Base-by-base conservation (phyloP, 2,113 vertebrate species). In the Anolis sagrei region DNA sequence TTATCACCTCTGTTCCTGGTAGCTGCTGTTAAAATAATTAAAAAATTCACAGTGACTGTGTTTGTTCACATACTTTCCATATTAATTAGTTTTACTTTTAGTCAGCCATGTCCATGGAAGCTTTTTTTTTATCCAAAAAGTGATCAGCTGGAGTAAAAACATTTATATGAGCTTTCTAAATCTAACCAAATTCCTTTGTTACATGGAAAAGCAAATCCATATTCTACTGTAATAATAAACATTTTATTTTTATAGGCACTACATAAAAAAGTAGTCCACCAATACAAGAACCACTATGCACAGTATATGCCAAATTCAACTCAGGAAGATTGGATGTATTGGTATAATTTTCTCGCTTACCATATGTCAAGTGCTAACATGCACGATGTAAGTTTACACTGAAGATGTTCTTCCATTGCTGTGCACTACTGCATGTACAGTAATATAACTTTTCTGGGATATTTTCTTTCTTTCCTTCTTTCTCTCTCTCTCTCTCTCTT, bases 291-390 rank as follows among this genome's bases (percentile, higher is more conserved):
- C 77, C 85, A 95, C 66, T 97, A 97, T 93, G 95, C 91, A 81
- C 87, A 93, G 1, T 82, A 81, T 5, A 93, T 90, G 0, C 97
- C 98, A 2, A 93, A 94, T 81, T 93, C 95, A 51, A 97, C 96
- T 85, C 96, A 98, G 79, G 95, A 96, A 77, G 98, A 98, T 54
- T 97, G 96, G 91, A 97, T 97, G 90, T 99, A 99, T 89, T 99
- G 98, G 98, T 98, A 97, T 85, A 96, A 97, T 86, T 99, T 98
- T 81, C 93, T 99, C 69, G 97, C 97, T 0, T 96, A 98, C 91
- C 99, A 99, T 94, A 98, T 99, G 98, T 98, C 97, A 70, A 97
- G 97, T 94, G 98, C 98, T 48, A 96, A 95, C 44, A 97, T 99
- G 93, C 94, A 96, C 49, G 94, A 98, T 97, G 98, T 99, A 94